These are phyloP conservation scores for Rhea pennata DNA, from an alignment of 2,113 vertebrate species.

Conservation along the genomic window DNA sequence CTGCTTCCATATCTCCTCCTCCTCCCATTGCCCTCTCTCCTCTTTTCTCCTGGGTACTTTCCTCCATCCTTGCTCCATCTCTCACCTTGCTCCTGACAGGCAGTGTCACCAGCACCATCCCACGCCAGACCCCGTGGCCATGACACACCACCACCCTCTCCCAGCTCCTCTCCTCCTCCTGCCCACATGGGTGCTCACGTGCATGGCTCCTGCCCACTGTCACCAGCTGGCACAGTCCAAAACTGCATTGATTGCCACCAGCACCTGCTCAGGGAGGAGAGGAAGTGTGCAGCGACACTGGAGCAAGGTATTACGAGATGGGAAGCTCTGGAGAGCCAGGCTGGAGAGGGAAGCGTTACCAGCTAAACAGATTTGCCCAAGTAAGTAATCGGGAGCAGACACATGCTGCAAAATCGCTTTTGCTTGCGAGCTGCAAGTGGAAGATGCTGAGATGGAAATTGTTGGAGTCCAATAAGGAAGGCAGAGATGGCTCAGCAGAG, in stretches of 20 bases:
- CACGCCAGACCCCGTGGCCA: too few relatives aligned
- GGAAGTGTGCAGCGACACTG: neutral
- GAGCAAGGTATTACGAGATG: neutral
- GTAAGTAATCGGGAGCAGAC: neutral
- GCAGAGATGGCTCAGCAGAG: neutral
- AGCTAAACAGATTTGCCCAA: too few relatives aligned
- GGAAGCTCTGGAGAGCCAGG: neutral
- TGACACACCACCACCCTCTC: too few relatives aligned
- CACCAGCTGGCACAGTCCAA: neutral
- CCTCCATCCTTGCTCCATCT: neutral
- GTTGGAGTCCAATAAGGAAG: too few relatives aligned
- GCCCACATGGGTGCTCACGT: too few relatives aligned
- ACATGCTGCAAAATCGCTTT: neutral
- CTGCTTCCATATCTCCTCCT: neutral
- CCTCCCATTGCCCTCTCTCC: neutral
- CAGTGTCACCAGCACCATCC: too few relatives aligned
- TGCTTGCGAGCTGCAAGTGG: rapidly evolving
- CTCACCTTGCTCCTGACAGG: neutral
- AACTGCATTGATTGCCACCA: neutral
- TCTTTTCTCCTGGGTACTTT: neutral
- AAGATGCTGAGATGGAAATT: neutral
- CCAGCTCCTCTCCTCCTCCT: too few relatives aligned
- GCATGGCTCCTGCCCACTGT: neutral
- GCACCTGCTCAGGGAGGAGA: neutral
- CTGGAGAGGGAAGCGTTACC: too few relatives aligned